Conservation (phyloP, 2,113 vertebrate species). For the Tachysurus fulvidraco region DNA sequence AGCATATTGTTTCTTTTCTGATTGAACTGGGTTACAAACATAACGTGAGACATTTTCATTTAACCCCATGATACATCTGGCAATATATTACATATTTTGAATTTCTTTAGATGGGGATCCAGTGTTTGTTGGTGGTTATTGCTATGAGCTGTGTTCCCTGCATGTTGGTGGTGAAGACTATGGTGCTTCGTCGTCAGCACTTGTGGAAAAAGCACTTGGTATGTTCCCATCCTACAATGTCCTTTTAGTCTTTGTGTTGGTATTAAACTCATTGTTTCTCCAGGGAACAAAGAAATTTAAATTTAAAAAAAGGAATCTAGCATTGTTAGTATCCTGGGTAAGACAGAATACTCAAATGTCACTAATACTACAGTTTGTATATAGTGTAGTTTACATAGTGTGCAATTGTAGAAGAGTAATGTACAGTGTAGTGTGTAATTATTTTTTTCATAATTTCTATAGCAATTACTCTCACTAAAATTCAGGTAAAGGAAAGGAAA, state of each 20-base stretch:
- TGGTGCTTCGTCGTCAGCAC: slow-evolving; percentile 91
- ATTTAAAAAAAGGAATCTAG: not conserved
- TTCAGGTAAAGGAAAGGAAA: not conserved
- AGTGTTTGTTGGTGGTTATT: slow-evolving; percentile 91
- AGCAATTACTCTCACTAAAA: not conserved
- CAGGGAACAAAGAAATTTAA: not conserved
- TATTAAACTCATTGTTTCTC: not conserved
- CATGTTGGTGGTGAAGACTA: slow-evolving; percentile 94
- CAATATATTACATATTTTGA: slow-evolving; percentile 22
- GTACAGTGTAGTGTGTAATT: not conserved
- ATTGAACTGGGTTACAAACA: too few species aligned
- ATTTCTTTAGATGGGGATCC: slow-evolving; percentile 83
- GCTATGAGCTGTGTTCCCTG: slow-evolving; percentile 93
- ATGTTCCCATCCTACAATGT: slow-evolving; percentile 66
- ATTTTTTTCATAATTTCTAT: not conserved
- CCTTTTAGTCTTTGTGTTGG: not conserved
- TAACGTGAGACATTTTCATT: not conserved
- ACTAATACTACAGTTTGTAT: not conserved
- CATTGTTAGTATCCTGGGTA: not conserved
- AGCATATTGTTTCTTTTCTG: too few species aligned
- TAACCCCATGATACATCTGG: not conserved
- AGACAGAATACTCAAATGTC: not conserved
- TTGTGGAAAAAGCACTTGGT: slow-evolving; percentile 91
- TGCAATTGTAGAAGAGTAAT: not conserved
- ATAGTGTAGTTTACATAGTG: not conserved